Base-by-base conservation (phyloP, 2,113 vertebrate species). In the Apaloderma vittatum region DNA sequence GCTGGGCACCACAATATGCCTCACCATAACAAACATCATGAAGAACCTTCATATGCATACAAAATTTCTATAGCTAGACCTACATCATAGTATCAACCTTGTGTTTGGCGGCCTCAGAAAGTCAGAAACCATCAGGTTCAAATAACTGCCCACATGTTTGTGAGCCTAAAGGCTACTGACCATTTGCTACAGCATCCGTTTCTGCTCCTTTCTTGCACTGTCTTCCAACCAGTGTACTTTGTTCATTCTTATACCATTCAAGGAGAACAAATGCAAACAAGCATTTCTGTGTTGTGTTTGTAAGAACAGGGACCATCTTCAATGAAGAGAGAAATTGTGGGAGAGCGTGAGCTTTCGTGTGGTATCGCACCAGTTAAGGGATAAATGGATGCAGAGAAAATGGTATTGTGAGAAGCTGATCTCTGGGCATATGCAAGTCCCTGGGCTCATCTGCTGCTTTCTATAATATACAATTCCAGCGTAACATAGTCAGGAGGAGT, bases 331-430 rank as follows among this genome's bases (percentile, higher is more conserved):
- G 45, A 94, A 91, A 89, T 77, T 91, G 61, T 72, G 80, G 86
- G 93, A 84, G 40, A 94, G 54, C 63, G 62, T 45, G n/a, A 70
- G n/a, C 91, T 96, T 96, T 95, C 73, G 90, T 91, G 89, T 83
- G 86, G 52, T 21, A 49, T 89, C 55, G 52, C 77, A 63, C 59
- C 82, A 96, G 89, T 94, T 86, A 93, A 78, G 32, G 66, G 68
- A 89, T 87, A 96, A 91, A 93, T 93, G 59, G 20, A 76, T 95
- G 67, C 79, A 91, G 72, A 92, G 67, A 73, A 93, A 94, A 95
- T 70, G 30, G 45, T 76, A 73, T 26, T 83, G 91, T 88, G 84
- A 67, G 89, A 96, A 93, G 32, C 65, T 89, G 80, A 93, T 74
- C 62, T 58, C 78, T 76, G 46, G 77, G 61, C 45, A 62, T n/a